Base-by-base conservation (phyloP, 2,113 vertebrate genomes). In the Phalacrocorax aristotelis region DNA sequence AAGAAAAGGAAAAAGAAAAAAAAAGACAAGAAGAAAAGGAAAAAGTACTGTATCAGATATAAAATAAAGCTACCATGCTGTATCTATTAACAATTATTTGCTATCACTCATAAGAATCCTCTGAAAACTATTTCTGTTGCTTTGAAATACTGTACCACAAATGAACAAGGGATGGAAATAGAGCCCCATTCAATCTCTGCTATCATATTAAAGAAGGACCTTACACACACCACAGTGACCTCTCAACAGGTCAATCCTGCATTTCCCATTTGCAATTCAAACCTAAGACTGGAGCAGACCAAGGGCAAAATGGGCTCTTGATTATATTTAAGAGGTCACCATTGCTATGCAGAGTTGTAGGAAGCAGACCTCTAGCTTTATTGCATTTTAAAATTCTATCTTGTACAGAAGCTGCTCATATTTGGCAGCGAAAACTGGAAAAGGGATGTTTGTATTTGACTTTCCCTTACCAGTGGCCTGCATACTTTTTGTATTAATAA, bases 231-330 rank as follows among this genome's bases (percentile, higher is more conserved):
- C 89, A 86, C 71, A 82, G 75, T 97, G 98, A 98, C 98, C 98
- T 98, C 97, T 98, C 97, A 91, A 91, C 90, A 97, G 98, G 98
- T 98, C 97, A 83, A 97, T 96, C 96, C 96, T 87, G 95, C 97
- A 95, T 96, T 98, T 95, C 97, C 97, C 97, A 98, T 98, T 98
- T 98, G 98, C 98, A 98, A 98, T 98, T 98, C 98, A 98, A 98
- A 98, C 98, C 97, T 96, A 94, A 98, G 93, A 97, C 96, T 83
- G 95, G 97, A 97, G 98, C 91, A 95, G 96, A 96, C 97, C 96
- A 95, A 98, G 98, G 98, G 98, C 97, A 97, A 97, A 95, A 48
- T 96, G 97, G 98, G 97, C 98, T 98, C 98, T 98, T 98, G 98
- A 98, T 98, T 98, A 98, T 98, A 97, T 98, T 97, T 97, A 95